phyloP scores from a whole-genome alignment of 2,797 vertebrate genomes.

The Cuniculus paca region DNA sequence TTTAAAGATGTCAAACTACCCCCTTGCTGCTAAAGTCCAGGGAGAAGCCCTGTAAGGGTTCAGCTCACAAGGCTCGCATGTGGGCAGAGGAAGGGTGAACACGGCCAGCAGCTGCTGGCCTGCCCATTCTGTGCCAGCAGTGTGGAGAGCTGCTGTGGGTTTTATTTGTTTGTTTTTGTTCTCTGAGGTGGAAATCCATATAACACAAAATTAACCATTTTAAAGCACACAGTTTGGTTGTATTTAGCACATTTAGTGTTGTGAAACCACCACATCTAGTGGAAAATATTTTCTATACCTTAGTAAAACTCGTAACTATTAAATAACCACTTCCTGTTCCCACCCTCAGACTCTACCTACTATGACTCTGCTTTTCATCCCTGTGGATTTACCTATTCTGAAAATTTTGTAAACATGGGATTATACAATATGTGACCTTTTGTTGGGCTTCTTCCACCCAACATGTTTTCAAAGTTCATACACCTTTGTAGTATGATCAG shows the following conservation, averaged over 20 bases:
- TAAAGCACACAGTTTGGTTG: not conserved
- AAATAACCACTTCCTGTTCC: not conserved
- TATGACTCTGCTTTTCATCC: not conserved
- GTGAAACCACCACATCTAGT: not conserved
- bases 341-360: not conserved
- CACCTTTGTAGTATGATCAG: not conserved
- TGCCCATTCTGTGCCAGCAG: too few species aligned
- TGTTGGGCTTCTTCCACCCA: not conserved
- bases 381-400: not conserved
- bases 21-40: accelerated
- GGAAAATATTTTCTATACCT: not conserved
- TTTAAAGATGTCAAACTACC: constrained; percentile 77
- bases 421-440: not conserved
- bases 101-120: not conserved
- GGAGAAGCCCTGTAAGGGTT: not conserved
- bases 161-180: not conserved
- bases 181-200: constrained; percentile 25
- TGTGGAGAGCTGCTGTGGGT: not conserved
- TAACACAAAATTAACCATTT: constrained; percentile 49
- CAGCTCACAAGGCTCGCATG: not conserved
- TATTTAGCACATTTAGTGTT: not conserved
- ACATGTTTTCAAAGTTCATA: constrained; percentile 21
- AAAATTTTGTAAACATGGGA: constrained; percentile 28
- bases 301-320: not conserved
- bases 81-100: not conserved